phyloP scores from a whole-genome alignment of 2,113 vertebrate genomes.

The Pyxicephalus adspersus region DNA sequence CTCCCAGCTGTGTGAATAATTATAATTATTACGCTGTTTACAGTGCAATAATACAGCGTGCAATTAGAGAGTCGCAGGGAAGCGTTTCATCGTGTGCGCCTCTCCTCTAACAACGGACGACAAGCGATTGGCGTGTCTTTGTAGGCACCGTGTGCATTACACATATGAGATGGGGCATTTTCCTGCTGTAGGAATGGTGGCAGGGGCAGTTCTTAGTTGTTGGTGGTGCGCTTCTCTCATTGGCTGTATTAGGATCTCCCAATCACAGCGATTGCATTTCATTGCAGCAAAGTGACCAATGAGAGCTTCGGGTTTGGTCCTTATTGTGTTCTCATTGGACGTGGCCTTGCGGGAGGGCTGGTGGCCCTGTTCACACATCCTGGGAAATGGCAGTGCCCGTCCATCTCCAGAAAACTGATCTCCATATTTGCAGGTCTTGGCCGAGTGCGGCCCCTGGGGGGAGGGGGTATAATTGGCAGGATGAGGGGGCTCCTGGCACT shows the following conservation, averaged over 20 bases:
- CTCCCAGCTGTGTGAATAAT: conserved; percentile 39
- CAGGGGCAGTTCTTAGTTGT: background rate
- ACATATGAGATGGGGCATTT: background rate
- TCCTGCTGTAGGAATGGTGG: no score
- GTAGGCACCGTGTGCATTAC: background rate
- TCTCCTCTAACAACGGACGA: background rate
- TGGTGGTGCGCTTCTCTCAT: background rate
- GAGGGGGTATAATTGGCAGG: conserved; percentile 6
- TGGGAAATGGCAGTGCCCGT: background rate
- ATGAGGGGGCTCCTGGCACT: conserved; percentile 6
- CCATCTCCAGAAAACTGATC: background rate
- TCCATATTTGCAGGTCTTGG: background rate
- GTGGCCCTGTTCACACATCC: background rate
- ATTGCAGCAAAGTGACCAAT: no score
- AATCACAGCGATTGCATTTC: no score
- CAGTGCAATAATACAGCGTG: conserved; percentile 12
- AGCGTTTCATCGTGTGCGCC: background rate
- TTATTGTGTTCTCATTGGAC: background rate
- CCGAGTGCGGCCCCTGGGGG: background rate
- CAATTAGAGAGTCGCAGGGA: conserved; percentile 17
- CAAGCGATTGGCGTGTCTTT: background rate
- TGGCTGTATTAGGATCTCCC: background rate
- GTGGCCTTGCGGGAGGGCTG: background rate
- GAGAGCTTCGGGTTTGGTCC: background rate
- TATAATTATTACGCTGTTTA: conserved; percentile 28